Evolutionary conservation across 2,113 vertebrate genomes (phyloP), one percentile per base, ranked within the genome.

Genomic region (Odobenus rosmarus): DNA sequence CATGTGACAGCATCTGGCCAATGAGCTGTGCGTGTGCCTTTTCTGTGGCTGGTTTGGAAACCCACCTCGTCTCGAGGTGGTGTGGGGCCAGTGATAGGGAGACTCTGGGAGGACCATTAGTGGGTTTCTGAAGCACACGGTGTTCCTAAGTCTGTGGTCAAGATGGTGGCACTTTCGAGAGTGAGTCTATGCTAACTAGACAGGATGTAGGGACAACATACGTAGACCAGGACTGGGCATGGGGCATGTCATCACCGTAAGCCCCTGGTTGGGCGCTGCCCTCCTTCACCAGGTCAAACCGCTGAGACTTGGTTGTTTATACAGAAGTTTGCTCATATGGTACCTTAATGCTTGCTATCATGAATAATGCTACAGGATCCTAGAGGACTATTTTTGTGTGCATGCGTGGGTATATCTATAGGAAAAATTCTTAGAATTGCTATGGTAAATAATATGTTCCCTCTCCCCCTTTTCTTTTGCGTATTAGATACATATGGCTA

Each of bases 371-470:
- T 67, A 19, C 46, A 83, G 74, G 19, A 72, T 64, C 61, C 81
- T 4, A 19, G 3, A 79, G 36, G 49, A 59, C 79, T 82, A 7
- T 81, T 14, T 89, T 23, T 53, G 64, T 28, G 59, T 31, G 12
- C 14, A 16, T 11, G 3, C 4, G 28, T 72, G 31, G 12, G 18
- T 42, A 3, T 62, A 19, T 46, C 49, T 49, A 9, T 49, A 67
- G 74, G 82, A 87, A 59, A 92, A 69, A 61, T n/a, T 26, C n/a
- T 69, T 46, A 82, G 15, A 86, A 79, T 69, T 77, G 10, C 46
- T 82, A 0, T 94, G 24, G 28, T 81, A 55, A 77, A 74, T 4
- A 9, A 61, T 74, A 24, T 81, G 6, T 18, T 23, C 18, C 19
- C 28, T 11, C 10, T 21, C 12, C 46, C 31, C 26, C 13, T 69